Conservation (phyloP, 2,888 invertebrate genomes). For the Agrilus biguttatus region DNA sequence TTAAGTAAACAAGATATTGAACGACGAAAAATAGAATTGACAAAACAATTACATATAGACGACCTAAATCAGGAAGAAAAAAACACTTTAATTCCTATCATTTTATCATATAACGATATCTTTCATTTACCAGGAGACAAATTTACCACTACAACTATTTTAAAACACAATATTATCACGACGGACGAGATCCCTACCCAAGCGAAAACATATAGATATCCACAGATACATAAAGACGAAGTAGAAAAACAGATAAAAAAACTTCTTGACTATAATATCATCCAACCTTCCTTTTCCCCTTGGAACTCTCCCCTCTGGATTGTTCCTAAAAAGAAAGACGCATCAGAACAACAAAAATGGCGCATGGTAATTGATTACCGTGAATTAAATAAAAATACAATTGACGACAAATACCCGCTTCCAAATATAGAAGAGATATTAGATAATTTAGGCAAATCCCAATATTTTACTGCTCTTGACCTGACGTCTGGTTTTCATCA, state of each 20-base stretch:
- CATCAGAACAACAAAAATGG: slow-evolving; percentile 14
- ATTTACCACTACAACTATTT: neutral
- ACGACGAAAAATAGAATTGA: neutral
- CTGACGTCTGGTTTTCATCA: slow-evolving; percentile 10
- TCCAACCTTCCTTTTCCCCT: slow-evolving; percentile 16
- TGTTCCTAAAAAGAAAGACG: slow-evolving; percentile 20
- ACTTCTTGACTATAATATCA: slow-evolving; percentile 16
- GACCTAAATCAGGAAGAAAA: neutral
- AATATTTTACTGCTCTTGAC: slow-evolving; percentile 9
- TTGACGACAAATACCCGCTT: slow-evolving; percentile 11
- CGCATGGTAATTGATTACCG: slow-evolving; percentile 14
- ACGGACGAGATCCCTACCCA: neutral
- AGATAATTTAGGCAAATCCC: slow-evolving; percentile 10
- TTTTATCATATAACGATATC: neutral
- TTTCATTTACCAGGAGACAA: too few relatives aligned
- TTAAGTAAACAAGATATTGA: neutral
- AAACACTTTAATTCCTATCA: neutral
- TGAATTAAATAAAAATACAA: slow-evolving; percentile 8
- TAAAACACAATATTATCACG: neutral
- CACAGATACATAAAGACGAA: too few relatives aligned
- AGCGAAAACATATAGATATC: too few relatives aligned
- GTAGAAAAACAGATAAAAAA: too few relatives aligned
- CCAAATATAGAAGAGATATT: slow-evolving; percentile 13
- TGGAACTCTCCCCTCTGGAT: slow-evolving; percentile 21
- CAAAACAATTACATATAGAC: neutral